Base-by-base conservation (phyloP, 2,888 invertebrate species). In the Phanerotoma sp. region DNA sequence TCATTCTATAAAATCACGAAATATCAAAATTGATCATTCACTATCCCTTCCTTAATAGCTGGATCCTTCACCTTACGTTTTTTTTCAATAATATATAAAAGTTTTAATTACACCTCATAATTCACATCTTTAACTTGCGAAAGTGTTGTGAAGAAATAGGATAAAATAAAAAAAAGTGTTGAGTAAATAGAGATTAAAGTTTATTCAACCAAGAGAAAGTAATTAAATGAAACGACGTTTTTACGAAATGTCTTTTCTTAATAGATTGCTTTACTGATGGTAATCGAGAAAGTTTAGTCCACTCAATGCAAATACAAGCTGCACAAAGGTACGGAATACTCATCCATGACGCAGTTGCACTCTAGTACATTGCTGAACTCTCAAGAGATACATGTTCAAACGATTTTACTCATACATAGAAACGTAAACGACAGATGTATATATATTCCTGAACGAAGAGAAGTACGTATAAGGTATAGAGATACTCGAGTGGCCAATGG, bases 391-490 rank as follows among this genome's bases (percentile, higher is more conserved):
- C 45, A 51, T 44, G 45, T 45, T 51, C 33, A 33, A 35, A 51
- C 32, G 38, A 32, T 44, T 33, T 30, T 37, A 40, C 18, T 38
- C 28, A 49, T 30, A 28, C 15, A 41, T 22, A 28, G 18, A 16
- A 15, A 21, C 49, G 30, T 57, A 45, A 28, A 38, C n/a, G 32
- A 32, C 48, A 22, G 13, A 25, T 15, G 33, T 49, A 52, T 37
- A 40, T 41, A 58, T 49, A n/a, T n/a, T n/a, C 28, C 22, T 22
- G 51, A 49, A 50, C 42, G 52, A 57, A 50, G 61, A 60, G 59
- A 66, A 63, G 65, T 69, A 68, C 66, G 66, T 63, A 66, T 63
- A 64, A 67, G 66, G 61, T 51, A n/a, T n/a, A 55, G 47, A 52
- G 54, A 54, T 53, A 56, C 49, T 56, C 56, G 51, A 52, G 57